Evolutionary conservation across 2,113 vertebrate genomes (phyloP), one percentile per base, ranked within the genome.

Genomic region (Ondatra zibethicus): DNA sequence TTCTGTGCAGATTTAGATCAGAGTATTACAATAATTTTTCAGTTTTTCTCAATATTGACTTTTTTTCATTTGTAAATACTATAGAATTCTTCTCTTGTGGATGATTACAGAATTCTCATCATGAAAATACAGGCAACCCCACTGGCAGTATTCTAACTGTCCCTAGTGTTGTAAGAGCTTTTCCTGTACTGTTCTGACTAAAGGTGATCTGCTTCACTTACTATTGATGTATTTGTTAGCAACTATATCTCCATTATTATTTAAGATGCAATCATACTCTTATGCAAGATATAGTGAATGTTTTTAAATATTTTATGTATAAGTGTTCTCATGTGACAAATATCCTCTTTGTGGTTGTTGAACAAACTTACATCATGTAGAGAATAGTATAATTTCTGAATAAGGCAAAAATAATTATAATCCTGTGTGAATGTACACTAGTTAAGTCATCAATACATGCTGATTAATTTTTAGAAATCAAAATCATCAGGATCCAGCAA

Each of bases 1-100:
- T 19, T 96, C 80, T 88, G 94, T 91, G 96, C 90, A 95, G 84
- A 80, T 97, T 96, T 96, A 97, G 65, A 98, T 98, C 96, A 97
- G 81, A 94, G 50, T 93, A 96, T 98, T 97, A 55, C 9, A 97
- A 45, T 73, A 97, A 25, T 65, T 65, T 97, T 90, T 95, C 23
- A 85, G 89, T 85, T 86, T 89, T 95, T 97, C 52, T 97, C 95
- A 95, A 65, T 87, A 19, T 66, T 66, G 33, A 31, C 25, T 96
- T 96, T 87, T 87, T 66, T 9, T 80, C 10, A 81, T 97, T 95
- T 97, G 97, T 96, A 63, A 19, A 68, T 68, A 31, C 11, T 31
- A 84, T 96, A 95, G 23, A 63, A 63, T 63, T 63, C 0, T 61
- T 61, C 16, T 23, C 3, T 61, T 16, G 14, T 16, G 21, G 58